phyloP scores from a whole-genome alignment of 2,113 vertebrate genomes.

The Eubucco bourcierii region DNA sequence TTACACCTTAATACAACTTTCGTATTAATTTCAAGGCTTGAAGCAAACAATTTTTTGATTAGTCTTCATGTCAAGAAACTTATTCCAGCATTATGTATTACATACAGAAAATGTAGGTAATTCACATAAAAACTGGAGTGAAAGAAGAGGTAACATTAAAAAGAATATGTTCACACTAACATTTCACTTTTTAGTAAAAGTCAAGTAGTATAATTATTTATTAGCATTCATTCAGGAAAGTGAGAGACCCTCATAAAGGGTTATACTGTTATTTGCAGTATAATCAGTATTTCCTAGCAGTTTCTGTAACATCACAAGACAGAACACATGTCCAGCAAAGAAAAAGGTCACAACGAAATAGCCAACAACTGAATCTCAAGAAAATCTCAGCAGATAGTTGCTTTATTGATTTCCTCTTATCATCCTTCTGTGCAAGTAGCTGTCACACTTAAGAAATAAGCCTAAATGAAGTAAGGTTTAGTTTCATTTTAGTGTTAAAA shows the following conservation, averaged over 20 bases:
- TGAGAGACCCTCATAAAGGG: background rate
- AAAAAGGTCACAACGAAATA: background rate
- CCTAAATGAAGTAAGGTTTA: background rate
- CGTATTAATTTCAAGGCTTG: background rate
- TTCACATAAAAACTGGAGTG: background rate
- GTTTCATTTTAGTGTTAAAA: background rate
- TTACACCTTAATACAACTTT: background rate
- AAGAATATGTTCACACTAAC: background rate
- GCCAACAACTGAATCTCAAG: background rate
- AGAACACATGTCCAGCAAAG: background rate
- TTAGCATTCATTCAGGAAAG: background rate
- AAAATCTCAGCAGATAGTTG: background rate
- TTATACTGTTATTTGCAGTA: background rate
- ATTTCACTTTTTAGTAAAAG: background rate
- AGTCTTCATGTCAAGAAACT: background rate
- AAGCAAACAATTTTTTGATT: background rate
- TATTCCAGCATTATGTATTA: background rate
- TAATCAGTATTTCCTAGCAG: background rate
- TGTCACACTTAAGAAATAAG: background rate
- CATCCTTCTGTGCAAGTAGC: background rate
- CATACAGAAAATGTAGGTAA: background rate
- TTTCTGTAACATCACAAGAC: background rate
- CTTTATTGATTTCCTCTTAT: background rate
- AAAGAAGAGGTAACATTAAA: background rate
- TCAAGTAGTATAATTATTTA: background rate